Conservation (phyloP, 2,888 invertebrate species). For the Helleia helle region DNA sequence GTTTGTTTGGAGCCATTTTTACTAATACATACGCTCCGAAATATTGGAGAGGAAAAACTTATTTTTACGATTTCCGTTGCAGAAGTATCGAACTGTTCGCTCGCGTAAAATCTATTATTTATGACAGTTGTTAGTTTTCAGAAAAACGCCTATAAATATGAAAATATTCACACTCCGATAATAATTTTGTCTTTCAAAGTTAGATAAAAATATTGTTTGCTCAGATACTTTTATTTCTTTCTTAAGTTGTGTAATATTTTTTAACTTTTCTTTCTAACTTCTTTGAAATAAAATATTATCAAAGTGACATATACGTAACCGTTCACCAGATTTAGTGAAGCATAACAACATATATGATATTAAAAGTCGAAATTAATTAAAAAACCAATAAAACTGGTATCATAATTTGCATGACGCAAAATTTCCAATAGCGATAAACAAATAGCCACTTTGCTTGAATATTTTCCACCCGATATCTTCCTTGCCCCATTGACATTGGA, state of each 20-base stretch:
- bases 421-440: constrained; percentile 12
- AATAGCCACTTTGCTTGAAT: constrained; percentile 31
- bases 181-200: constrained; percentile 10
- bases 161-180: constrained; percentile 23
- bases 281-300: no score
- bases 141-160: constrained; percentile 26
- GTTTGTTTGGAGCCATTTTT: not conserved
- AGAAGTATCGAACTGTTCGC: constrained; percentile 47
- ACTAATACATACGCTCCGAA: constrained; percentile 2
- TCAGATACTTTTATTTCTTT: no score
- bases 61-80: constrained; percentile 67
- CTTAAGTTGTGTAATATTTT: no score
- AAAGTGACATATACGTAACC: no score
- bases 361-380: no score
- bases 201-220: no score
- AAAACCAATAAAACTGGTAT: no score
- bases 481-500: constrained; percentile 49
- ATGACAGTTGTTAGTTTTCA: constrained; percentile 50
- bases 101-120: constrained; percentile 60
- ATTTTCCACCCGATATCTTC: constrained; percentile 47
- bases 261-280: no score
- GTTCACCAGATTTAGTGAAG: no score
- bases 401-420: no score
- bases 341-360: no score
- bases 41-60: constrained; percentile 48